Base-by-base conservation (phyloP, 2,888 invertebrate genomes). In the Celastrina argiolus region DNA sequence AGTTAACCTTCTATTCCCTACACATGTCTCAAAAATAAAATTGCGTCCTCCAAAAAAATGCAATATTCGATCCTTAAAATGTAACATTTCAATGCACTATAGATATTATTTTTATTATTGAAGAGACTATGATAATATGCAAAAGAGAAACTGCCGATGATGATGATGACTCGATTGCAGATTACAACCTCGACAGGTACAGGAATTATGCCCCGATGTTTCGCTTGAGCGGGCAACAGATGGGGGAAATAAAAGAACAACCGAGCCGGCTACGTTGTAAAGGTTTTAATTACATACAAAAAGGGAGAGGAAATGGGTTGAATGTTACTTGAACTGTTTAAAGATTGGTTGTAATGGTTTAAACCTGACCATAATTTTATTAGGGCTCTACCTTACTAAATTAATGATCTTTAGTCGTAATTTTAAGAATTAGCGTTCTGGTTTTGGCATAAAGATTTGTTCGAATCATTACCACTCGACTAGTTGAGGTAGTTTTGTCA, bases 241-340 rank as follows among this genome's bases (percentile, higher is more conserved):
- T 36, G 34, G 59, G n/a, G 31, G 59, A 18, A 36, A 34, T 16
- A 59, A 59, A 56, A 56, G 26, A 56, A 56, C 10, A 56, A 31
- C n/a, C 59, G 36, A 28, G 2, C 42, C 61, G 61, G 36, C 61
- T 36, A 36, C 22, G 12, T 5, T n/a, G 58, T 58, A 31, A n/a
- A 34, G 16, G 58, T 58, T 36, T 58, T 36, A 59, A 36, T 59
- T 59, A 58, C 31, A 31, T 31, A 59, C 58, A 45, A 45, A 45
- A 45, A 45, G 18, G 45, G 8, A 45, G 18, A 45, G 45, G 18
- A 45, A 45, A 45, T 45, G 10, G 18, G 10, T 45, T 8, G 8
- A 45, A 18, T 10, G 16, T 45, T 18, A 3, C 8, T 45, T 28
- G 14, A 28, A 14, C 26, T 56, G 22, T 16, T 18, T 51, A 22